phyloP scores from a whole-genome alignment of 2,113 vertebrate genomes.

The Triplophysa dalaica region DNA sequence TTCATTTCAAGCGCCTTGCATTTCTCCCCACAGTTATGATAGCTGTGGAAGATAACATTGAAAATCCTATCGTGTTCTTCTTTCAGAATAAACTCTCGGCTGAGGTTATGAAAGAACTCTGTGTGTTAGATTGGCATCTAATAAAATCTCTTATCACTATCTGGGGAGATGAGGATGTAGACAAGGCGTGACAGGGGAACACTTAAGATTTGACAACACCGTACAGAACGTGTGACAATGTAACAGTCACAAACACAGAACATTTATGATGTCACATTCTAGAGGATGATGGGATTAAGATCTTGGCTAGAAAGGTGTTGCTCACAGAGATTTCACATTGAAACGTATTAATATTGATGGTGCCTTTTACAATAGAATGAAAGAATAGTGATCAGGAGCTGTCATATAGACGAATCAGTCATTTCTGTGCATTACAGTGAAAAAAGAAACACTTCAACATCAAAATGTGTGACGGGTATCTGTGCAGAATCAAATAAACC shows the following conservation, averaged over 20 bases:
- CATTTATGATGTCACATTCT: background rate
- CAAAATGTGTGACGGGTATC: slow-evolving; percentile 17
- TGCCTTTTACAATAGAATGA: no score
- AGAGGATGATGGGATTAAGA: slow-evolving; percentile 21
- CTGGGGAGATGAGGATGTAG: slow-evolving; percentile 30
- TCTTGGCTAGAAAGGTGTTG: background rate
- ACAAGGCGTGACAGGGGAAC: slow-evolving; percentile 37
- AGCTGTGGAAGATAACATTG: slow-evolving; percentile 7
- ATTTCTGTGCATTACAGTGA: no score
- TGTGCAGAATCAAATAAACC: background rate
- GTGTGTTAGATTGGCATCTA: slow-evolving; percentile 7
- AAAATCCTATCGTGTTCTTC: slow-evolving; percentile 31
- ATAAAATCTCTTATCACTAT: slow-evolving; percentile 49
- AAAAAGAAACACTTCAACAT: slow-evolving; percentile 20
- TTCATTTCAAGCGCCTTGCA: slow-evolving; percentile 13
- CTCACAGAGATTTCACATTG: background rate
- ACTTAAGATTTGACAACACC: slow-evolving; percentile 34
- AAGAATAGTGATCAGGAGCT: no score
- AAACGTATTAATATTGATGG: no score
- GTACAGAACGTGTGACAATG: slow-evolving; percentile 24
- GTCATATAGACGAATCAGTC: no score
- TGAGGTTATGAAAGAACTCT: slow-evolving; percentile 10
- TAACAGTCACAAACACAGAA: slow-evolving; percentile 33
- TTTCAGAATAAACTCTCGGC: background rate
- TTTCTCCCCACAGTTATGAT: slow-evolving; percentile 38